Conservation (phyloP, 2,113 vertebrate genomes). For the Cyanoramphus novaezelandiae region DNA sequence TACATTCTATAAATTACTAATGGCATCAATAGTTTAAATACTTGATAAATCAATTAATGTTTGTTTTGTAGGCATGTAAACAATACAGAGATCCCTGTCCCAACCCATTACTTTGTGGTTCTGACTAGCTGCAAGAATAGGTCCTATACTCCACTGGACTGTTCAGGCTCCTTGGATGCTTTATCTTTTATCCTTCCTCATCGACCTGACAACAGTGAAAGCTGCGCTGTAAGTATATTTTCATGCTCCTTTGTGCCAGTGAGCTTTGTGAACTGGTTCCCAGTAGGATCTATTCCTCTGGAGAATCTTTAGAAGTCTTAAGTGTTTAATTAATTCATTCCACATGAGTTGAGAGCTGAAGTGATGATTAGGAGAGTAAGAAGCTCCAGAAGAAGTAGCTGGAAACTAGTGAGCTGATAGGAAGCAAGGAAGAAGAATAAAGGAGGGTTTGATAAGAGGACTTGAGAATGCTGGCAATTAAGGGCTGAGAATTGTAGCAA, state of each 20-base stretch:
- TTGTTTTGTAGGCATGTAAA: slow-evolving; percentile 70
- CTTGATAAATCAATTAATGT: neutral
- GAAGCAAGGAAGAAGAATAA: neutral
- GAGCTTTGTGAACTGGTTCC: neutral
- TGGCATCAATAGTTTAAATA: neutral
- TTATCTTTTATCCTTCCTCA: slow-evolving; percentile 89
- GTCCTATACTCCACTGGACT: slow-evolving; percentile 64
- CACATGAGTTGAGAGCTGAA: neutral
- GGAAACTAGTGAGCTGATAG: neutral
- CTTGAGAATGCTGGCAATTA: neutral
- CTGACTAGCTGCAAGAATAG: slow-evolving; percentile 85
- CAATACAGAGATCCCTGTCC: slow-evolving; percentile 71
- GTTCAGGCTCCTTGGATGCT: slow-evolving; percentile 74
- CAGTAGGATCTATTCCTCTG: neutral
- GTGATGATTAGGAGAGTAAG: neutral
- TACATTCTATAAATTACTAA: neutral
- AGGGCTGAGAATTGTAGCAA: neutral
- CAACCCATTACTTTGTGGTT: slow-evolving; percentile 92
- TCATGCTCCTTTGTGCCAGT: neutral
- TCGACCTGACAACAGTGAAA: slow-evolving; percentile 84
- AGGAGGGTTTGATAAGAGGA: neutral
- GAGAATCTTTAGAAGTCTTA: neutral
- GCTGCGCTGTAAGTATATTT: slow-evolving; percentile 85
- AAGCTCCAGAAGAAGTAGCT: neutral
- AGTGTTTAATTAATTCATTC: neutral